Conservation (phyloP, 2,888 invertebrate species). For the Ferdinandea cuprea region DNA sequence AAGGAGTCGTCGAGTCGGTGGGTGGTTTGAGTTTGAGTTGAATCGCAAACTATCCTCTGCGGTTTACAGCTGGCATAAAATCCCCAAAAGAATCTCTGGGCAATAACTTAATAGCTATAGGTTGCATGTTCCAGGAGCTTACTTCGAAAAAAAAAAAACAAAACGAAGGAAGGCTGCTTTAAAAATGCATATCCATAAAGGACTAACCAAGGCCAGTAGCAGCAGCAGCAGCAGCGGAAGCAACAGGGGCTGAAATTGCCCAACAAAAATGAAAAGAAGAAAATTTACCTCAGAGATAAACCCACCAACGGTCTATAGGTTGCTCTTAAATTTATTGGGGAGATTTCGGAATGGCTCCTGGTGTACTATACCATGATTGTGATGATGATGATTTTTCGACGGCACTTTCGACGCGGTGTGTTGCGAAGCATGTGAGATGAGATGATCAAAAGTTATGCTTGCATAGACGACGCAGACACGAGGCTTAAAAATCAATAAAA, state of each 20-base stretch:
- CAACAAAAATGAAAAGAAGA: conserved; percentile 10
- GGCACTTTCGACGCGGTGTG: neutral
- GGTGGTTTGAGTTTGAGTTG: neutral
- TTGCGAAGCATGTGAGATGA: neutral
- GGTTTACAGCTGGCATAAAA: conserved; percentile 55
- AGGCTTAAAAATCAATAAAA: conserved; percentile 32
- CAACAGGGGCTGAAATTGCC: conserved; percentile 53
- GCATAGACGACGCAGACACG: neutral
- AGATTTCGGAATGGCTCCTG: conserved; percentile 46
- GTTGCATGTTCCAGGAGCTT: conserved; percentile 51
- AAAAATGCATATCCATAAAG: conserved; percentile 71
- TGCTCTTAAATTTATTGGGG: conserved; percentile 59
- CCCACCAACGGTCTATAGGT: conserved; percentile 56
- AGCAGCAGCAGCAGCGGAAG: too few relatives aligned
- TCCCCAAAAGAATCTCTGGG: conserved; percentile 51
- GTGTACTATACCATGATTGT: conserved; percentile 15
- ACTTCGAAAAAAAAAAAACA: neutral
- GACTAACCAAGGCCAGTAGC: conserved; percentile 48
- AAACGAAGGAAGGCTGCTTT: conserved; percentile 26
- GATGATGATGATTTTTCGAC: conserved; percentile 33
- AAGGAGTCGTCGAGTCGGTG: neutral
- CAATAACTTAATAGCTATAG: conserved; percentile 72
- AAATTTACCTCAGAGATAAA: conserved; percentile 58
- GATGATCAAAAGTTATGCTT: conserved; percentile 26
- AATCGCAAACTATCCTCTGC: conserved; percentile 51